These are phyloP conservation scores for Parelbella ahira DNA, from an alignment of 2,888 invertebrate species.

Conservation along the genomic window DNA sequence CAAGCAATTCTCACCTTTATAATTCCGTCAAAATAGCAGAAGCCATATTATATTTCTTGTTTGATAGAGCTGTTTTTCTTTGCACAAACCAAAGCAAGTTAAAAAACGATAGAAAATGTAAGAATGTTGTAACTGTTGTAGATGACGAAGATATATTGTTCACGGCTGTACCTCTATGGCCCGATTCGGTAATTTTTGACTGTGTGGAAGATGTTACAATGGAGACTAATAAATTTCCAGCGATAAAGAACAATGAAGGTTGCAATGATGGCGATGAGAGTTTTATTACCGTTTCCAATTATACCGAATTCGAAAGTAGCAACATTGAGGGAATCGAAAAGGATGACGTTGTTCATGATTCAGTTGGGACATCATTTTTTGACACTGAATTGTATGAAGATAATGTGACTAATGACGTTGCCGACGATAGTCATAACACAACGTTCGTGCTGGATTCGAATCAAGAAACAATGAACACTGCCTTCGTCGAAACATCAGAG, in stretches of 20 bases:
- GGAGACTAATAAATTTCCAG: no score
- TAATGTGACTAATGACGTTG: constrained; percentile 14
- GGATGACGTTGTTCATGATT: constrained; percentile 22
- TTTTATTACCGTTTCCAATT: constrained; percentile 2
- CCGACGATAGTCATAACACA: constrained; percentile 32
- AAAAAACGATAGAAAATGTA: constrained; percentile 32
- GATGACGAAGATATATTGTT: constrained; percentile 64
- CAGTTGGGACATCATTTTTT: constrained; percentile 28
- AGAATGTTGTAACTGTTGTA: constrained; percentile 59
- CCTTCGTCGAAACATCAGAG: constrained; percentile 47
- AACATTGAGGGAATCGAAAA: constrained; percentile 23
- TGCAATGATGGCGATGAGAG: not conserved
- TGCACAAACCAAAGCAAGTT: constrained; percentile 40
- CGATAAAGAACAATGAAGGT: no score
- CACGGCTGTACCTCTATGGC: constrained; percentile 50
- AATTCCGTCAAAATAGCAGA: constrained; percentile 50
- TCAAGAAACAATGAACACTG: constrained; percentile 53
- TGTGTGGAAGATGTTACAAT: not conserved
- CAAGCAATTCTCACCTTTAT: constrained; percentile 43
- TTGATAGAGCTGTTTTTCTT: constrained; percentile 48
- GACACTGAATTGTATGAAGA: constrained; percentile 21
- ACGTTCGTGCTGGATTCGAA: constrained; percentile 40
- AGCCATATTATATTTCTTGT: constrained; percentile 60
- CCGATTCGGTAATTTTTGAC: not conserved
- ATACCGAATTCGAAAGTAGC: not conserved